A percentile compares a stretch with the other conserved stretches of the same genome.
phyloP scores from a whole-genome alignment of 2,888 invertebrate genomes.

The Halocaridina rubra region DNA sequence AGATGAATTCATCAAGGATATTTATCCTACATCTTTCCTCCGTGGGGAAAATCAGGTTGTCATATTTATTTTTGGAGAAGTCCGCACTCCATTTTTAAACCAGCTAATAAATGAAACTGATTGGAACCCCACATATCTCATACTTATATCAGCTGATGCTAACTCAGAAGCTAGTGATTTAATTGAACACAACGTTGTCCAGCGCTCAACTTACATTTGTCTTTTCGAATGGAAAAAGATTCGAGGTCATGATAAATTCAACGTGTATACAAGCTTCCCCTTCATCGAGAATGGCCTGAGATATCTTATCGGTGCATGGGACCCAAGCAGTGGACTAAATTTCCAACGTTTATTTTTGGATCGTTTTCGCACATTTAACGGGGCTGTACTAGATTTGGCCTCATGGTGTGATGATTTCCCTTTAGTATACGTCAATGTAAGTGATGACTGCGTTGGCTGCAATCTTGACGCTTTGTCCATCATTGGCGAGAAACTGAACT shows the following conservation, averaged over 20 bases:
- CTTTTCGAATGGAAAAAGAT: neutral
- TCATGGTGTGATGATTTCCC: constrained; percentile 52
- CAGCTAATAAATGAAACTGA: neutral
- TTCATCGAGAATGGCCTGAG: neutral
- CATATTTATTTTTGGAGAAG: constrained; percentile 4
- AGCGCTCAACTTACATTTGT: constrained; percentile 2
- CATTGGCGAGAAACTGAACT: constrained; percentile 34
- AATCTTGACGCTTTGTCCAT: constrained; percentile 35
- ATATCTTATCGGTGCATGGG: neutral
- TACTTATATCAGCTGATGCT: neutral
- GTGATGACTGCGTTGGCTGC: constrained; percentile 21
- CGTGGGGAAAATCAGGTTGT: neutral
- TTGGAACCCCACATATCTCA: constrained; percentile 21
- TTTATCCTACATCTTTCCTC: neutral
- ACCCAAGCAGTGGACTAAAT: neutral
- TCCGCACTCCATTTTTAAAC: neutral
- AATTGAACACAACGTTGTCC: neutral
- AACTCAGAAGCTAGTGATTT: neutral
- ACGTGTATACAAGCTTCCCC: constrained; percentile 23
- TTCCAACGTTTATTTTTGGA: constrained; percentile 26
- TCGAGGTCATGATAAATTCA: neutral
- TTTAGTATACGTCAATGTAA: constrained; percentile 24
- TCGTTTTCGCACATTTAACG: constrained; percentile 12
- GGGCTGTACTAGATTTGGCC: constrained; percentile 26
- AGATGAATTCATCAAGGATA: neutral